Evolutionary conservation across 2,797 vertebrate genomes (phyloP).

Genomic region (Scyliorhinus canicula): DNA sequence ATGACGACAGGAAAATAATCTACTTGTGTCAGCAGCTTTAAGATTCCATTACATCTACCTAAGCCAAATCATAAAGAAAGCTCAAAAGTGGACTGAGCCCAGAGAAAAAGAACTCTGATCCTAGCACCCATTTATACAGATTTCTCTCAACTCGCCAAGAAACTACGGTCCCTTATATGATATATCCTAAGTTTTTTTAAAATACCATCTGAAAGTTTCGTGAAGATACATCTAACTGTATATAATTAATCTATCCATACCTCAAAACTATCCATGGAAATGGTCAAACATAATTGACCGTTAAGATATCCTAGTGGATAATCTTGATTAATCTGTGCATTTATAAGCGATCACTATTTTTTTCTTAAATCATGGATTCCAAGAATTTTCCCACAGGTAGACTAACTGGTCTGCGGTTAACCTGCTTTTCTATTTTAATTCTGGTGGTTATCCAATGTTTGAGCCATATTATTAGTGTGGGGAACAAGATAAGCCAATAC

Average conservation of each 20-base stretch:
- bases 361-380: background rate
- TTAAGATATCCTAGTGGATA: background rate
- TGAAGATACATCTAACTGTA: background rate
- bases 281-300: background rate
- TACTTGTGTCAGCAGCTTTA: no score
- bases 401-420: background rate
- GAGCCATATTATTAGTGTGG: slow-evolving; percentile 15
- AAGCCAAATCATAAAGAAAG: no score
- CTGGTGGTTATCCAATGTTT: slow-evolving; percentile 32
- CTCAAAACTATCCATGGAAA: slow-evolving; percentile 40
- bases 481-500: background rate
- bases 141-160: no score
- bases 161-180: no score
- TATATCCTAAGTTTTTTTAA: no score
- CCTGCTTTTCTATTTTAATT: background rate
- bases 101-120: no score
- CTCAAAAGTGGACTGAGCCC: no score
- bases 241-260: slow-evolving; percentile 26
- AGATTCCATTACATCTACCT: no score
- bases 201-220: background rate
- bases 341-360: background rate
- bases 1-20: no score
- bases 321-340: background rate
- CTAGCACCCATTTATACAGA: no score
- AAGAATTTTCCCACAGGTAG: background rate